phyloP scores from a whole-genome alignment of 2,797 vertebrate species.

The Crenuchus spilurus region DNA sequence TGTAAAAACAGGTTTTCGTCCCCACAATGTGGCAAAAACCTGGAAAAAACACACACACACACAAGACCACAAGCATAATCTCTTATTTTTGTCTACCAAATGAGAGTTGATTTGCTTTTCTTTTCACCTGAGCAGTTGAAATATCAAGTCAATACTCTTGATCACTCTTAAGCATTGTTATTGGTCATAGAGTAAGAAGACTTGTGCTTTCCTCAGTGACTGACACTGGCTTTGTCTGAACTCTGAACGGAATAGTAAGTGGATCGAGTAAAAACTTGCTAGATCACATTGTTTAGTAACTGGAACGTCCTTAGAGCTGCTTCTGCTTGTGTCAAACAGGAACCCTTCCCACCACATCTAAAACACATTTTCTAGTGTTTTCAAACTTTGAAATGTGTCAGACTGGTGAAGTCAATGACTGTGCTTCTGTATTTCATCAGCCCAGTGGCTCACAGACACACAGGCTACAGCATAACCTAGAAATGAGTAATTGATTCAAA shows the following conservation, averaged over 20 bases:
- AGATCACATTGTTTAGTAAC: conserved; percentile 29
- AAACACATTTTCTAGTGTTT: background rate
- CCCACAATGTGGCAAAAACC: no score
- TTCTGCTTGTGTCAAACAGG: background rate
- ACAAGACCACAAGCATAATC: conserved; percentile 6
- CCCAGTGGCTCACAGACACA: background rate
- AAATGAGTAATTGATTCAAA: conserved; percentile 7
- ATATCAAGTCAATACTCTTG: no score
- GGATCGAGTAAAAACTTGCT: conserved; percentile 27
- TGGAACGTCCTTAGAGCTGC: conserved; percentile 3
- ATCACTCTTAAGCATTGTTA: no score
- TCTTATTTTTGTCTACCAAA: background rate
- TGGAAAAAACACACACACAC: conserved; percentile 1
- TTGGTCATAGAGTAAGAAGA: background rate
- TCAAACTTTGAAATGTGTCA: background rate
- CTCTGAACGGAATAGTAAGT: background rate
- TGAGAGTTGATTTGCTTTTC: background rate
- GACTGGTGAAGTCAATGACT: background rate
- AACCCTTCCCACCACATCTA: background rate
- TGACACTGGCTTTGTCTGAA: background rate
- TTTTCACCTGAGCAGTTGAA: no score
- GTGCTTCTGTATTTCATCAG: background rate
- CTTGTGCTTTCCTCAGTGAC: background rate
- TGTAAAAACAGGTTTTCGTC: no score
- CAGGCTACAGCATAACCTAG: background rate